These are phyloP conservation scores for Platycnemis pennipes DNA, from an alignment of 2,888 invertebrate genomes.

Conservation along the genomic window DNA sequence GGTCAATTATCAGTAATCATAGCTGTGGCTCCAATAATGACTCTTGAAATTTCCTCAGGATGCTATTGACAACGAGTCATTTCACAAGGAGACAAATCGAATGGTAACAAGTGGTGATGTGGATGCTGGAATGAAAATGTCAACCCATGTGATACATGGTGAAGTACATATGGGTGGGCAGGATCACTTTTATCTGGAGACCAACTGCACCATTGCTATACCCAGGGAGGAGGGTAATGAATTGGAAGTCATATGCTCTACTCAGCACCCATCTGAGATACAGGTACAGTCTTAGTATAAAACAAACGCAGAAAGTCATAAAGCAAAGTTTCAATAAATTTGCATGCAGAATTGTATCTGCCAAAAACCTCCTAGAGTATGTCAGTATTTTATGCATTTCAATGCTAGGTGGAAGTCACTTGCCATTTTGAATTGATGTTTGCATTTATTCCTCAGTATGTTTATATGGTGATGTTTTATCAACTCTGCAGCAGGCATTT, in stretches of 20 bases:
- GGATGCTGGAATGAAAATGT: slow-evolving; percentile 75
- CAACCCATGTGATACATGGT: slow-evolving; percentile 79
- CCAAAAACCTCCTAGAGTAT: too few species aligned
- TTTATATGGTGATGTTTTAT: too few species aligned
- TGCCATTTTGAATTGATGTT: too few species aligned
- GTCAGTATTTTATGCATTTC: too few species aligned
- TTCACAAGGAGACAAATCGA: slow-evolving; percentile 70
- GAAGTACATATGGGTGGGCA: slow-evolving; percentile 79
- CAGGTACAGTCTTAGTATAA: too few species aligned
- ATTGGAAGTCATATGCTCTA: slow-evolving; percentile 78
- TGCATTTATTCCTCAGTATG: too few species aligned
- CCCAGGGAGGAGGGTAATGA: slow-evolving; percentile 78
- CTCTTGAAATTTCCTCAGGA: slow-evolving; percentile 72
- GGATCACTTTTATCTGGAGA: slow-evolving; percentile 82
- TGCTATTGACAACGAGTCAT: slow-evolving; percentile 76
- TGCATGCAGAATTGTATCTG: too few species aligned
- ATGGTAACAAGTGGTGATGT: slow-evolving; percentile 74
- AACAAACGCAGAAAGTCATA: too few species aligned
- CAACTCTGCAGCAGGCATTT: too few species aligned
- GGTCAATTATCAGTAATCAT: too few species aligned
- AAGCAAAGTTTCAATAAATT: too few species aligned
- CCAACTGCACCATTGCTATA: slow-evolving; percentile 72
- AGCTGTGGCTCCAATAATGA: neutral
- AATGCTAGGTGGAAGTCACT: too few species aligned
- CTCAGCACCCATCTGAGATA: slow-evolving; percentile 76